Evolutionary conservation across 2,888 invertebrate genomes (phyloP).

Genomic region (Gibbula magus): DNA sequence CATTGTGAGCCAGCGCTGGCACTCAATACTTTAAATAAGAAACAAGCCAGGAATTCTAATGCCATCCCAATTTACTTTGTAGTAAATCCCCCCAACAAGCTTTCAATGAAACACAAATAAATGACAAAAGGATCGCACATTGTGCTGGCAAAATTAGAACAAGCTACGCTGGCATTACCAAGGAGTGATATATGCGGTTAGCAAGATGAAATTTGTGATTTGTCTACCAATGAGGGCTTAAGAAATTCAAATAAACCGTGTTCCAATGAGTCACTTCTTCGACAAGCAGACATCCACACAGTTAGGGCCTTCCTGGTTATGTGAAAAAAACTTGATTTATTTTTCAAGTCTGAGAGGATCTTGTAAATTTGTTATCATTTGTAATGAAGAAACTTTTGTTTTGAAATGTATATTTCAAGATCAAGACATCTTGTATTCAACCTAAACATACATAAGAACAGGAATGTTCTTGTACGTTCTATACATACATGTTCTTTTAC

Average conservation of each 20-base stretch:
- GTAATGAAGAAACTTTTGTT: too few relatives aligned
- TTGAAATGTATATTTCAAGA: too few relatives aligned
- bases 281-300: too few relatives aligned
- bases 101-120: background rate
- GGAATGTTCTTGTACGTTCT: too few relatives aligned
- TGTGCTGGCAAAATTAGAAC: slow-evolving; percentile 2
- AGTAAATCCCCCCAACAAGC: slow-evolving; percentile 9
- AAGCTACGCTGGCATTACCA: background rate
- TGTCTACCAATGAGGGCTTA: slow-evolving; percentile 1
- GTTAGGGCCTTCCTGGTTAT: too few relatives aligned
- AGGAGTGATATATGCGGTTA: slow-evolving; percentile 7
- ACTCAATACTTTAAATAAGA: slow-evolving; percentile 32
- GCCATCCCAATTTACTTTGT: slow-evolving; percentile 18
- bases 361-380: too few relatives aligned
- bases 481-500: too few relatives aligned
- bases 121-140: background rate
- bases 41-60: slow-evolving; percentile 37
- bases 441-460: too few relatives aligned
- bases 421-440: too few relatives aligned
- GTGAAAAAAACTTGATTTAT: too few relatives aligned
- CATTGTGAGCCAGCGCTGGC: slow-evolving; percentile 7
- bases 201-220: slow-evolving; percentile 10
- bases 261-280: background rate
- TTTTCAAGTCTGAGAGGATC: background rate
- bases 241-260: slow-evolving; percentile 3